Percentiles rank a stretch among this genome's conserved stretches.
Evolutionary conservation across 2,888 invertebrate species (phyloP).

Genomic region (Drosophila recens): DNA sequence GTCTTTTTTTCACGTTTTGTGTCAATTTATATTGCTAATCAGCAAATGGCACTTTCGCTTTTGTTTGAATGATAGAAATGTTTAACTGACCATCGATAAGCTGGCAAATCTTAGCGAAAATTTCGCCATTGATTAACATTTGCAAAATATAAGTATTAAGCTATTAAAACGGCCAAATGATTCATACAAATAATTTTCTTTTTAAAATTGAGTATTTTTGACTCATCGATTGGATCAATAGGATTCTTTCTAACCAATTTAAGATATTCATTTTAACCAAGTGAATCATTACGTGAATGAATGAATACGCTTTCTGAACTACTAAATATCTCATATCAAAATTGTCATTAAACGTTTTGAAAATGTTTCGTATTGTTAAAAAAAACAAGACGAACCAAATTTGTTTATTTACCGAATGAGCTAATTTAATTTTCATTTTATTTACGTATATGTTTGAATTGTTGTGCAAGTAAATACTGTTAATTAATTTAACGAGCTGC

Average conservation of each 20-base stretch:
- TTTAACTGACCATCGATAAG: conserved; percentile 48
- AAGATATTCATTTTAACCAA: conserved; percentile 22
- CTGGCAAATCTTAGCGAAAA: conserved; percentile 9
- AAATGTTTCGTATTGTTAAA: conserved; percentile 11
- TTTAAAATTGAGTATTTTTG: conserved; percentile 1
- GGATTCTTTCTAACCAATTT: background rate
- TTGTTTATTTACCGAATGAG: conserved; percentile 7
- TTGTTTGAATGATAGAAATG: conserved; percentile 34
- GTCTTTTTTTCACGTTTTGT: conserved; percentile 16
- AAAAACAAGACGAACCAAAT: conserved; percentile 32
- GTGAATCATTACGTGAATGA: conserved; percentile 33
- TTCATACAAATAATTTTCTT: conserved; percentile 13
- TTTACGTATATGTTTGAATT: conserved; percentile 13
- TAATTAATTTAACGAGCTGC: conserved; percentile 63
- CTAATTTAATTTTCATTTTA: conserved; percentile 24
- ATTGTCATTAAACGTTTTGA: conserved; percentile 1
- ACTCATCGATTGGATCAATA: background rate
- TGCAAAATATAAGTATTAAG: conserved; percentile 7
- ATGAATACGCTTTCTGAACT: background rate
- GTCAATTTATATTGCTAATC: conserved; percentile 37
- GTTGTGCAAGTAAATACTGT: conserved; percentile 36
- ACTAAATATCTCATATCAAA: background rate
- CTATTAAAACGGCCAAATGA: conserved; percentile 9
- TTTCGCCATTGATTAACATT: conserved; percentile 12
- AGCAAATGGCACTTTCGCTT: conserved; percentile 49